These are phyloP conservation scores for Phalacrocorax brasilianus DNA, from an alignment of 2,113 vertebrate genomes.

Conservation along the genomic window DNA sequence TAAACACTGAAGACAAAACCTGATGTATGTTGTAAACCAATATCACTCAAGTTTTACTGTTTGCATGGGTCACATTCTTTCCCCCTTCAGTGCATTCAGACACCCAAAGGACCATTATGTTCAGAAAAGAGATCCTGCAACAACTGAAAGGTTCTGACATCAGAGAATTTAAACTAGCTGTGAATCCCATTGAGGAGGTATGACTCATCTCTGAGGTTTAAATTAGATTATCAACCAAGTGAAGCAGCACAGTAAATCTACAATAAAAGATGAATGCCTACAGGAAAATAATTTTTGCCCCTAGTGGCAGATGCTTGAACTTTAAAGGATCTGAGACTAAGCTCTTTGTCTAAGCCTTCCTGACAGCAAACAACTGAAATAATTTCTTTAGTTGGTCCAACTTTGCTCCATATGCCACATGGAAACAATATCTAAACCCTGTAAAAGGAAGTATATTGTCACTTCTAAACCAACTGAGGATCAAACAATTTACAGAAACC, in stretches of 20 bases:
- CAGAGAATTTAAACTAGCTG: conserved; percentile 54
- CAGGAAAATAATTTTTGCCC: conserved; percentile 69
- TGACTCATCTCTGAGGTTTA: conserved; percentile 67
- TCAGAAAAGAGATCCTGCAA: conserved; percentile 24
- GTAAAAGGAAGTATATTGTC: conserved; percentile 53
- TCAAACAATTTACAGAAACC: conserved; percentile 70
- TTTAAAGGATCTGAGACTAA: conserved; percentile 69
- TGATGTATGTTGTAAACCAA: not conserved
- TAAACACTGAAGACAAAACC: not conserved
- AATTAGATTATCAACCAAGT: conserved; percentile 66
- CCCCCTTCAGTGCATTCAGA: not conserved
- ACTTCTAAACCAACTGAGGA: conserved; percentile 68
- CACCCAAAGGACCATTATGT: not conserved
- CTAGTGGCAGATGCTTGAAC: conserved; percentile 71
- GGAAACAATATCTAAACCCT: conserved; percentile 60
- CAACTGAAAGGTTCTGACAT: conserved; percentile 43
- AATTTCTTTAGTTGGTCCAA: conserved; percentile 55
- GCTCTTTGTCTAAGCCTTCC: conserved; percentile 64
- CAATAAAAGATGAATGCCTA: conserved; percentile 65
- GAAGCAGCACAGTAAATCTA: conserved; percentile 33
- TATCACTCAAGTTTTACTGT: not conserved
- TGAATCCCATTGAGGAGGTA: conserved; percentile 62
- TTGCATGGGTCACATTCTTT: not conserved
- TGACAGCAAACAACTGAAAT: conserved; percentile 59
- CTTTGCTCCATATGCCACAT: conserved; percentile 46